phyloP scores from a whole-genome alignment of 1,140 invertebrate species.

The Brachionus angularis region DNA sequence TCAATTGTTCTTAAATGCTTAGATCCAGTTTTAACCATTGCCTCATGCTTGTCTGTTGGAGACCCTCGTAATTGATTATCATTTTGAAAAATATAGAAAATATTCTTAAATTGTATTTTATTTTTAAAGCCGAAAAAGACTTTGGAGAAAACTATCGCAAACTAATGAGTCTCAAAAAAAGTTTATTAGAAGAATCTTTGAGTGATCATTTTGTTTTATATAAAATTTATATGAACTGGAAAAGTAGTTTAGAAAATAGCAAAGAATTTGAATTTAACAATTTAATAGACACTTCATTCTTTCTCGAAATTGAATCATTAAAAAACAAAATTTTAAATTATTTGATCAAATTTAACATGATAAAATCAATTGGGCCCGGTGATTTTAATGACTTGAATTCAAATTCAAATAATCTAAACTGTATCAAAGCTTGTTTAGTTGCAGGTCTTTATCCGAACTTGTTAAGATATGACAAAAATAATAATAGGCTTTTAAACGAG shows the following conservation, averaged over 20 bases:
- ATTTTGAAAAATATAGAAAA: not conserved
- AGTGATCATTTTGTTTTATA: slow-evolving; percentile 88
- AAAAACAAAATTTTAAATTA: slow-evolving; percentile 66
- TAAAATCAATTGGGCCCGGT: slow-evolving; percentile 69
- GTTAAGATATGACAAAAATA: slow-evolving; percentile 66
- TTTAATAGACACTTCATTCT: too few relatives aligned
- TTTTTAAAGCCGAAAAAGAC: too few relatives aligned
- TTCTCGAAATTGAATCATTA: not conserved
- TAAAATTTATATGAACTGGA: slow-evolving; percentile 77
- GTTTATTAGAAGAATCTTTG: slow-evolving; percentile 70
- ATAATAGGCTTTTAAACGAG: slow-evolving; percentile 63
- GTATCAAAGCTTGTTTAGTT: slow-evolving; percentile 81
- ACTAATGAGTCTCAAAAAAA: too few relatives aligned
- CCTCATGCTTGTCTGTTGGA: slow-evolving; percentile 75
- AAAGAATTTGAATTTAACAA: too few relatives aligned
- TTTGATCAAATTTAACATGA: slow-evolving; percentile 77
- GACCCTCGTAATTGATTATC: slow-evolving; percentile 62
- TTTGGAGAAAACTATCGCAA: too few relatives aligned
- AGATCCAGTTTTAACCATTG: slow-evolving; percentile 87
- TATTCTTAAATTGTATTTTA: too few relatives aligned
- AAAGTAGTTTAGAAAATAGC: too few relatives aligned
- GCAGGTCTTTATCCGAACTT: slow-evolving; percentile 83
- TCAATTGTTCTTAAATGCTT: slow-evolving; percentile 84
- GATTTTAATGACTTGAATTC: slow-evolving; percentile 74
- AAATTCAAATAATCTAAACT: slow-evolving; percentile 82